These are phyloP conservation scores for Sebastes elongatus DNA, from an alignment of 2,797 vertebrate genomes.

Conservation along the genomic window DNA sequence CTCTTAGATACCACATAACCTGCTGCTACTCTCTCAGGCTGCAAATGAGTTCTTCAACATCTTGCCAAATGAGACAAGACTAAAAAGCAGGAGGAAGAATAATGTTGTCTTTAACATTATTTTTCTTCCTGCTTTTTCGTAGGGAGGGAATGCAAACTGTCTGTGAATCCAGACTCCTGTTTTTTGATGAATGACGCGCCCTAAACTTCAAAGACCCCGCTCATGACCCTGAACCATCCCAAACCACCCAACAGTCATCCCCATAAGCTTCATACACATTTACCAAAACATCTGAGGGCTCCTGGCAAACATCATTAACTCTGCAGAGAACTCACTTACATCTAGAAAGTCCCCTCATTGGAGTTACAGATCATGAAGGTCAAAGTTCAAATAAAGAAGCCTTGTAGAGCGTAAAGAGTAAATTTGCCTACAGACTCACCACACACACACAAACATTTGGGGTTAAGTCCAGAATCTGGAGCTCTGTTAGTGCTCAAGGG, in stretches of 20 bases:
- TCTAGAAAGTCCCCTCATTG: neutral
- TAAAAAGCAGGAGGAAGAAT: neutral
- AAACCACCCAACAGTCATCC: neutral
- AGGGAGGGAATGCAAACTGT: neutral
- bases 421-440: neutral
- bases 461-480: constrained; percentile 24
- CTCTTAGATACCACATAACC: neutral
- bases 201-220: constrained; percentile 32
- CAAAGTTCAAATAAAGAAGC: constrained; percentile 52
- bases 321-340: constrained; percentile 4
- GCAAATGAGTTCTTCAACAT: neutral
- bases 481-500: constrained; percentile 50
- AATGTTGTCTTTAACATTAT: neutral
- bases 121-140: too few relatives aligned
- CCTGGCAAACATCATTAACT: constrained; percentile 51
- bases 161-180: neutral
- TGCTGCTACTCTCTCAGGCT: neutral
- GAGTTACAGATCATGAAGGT: constrained; percentile 33
- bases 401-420: constrained; percentile 10
- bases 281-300: constrained; percentile 27
- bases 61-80: neutral
- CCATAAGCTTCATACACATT: constrained; percentile 4
- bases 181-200: neutral
- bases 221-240: constrained; percentile 7
- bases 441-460: constrained; percentile 32